Base-by-base conservation (phyloP, 2,888 invertebrate genomes). In the Calameuta idolon region DNA sequence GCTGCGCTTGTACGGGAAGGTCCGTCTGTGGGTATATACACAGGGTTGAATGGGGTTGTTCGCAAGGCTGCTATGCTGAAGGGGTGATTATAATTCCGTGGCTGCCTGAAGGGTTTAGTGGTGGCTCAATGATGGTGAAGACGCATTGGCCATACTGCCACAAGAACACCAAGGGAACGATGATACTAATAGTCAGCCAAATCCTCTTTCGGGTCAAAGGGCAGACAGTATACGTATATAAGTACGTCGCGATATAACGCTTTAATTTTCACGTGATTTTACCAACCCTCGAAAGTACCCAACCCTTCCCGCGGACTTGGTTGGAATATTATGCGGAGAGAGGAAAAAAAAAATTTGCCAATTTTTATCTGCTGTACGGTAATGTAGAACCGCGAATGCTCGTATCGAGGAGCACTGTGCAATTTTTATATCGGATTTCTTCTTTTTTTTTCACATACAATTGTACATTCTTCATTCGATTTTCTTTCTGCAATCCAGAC, bases 111-210 rank as follows among this genome's bases (percentile, higher is more conserved):
- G 55, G 55, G 55, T 55, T 55, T 55, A 23, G 55, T 55, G 55
- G 55, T 55, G 23, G 55, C 55, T 55, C 23, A 55, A 55, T 55
- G 55, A 23, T 55, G 55, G 55, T 55, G 55, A 55, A 55, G 55
- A 23, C 55, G 55, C 55, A 55, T 55, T 55, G 23, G 55, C 55
- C 55, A 55, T 23, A 55, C 55, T 55, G 55, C 23, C 55, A 23
- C 55, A 9, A 23, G 55, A 23, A 55, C 23, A 69, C 79, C 79
- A 77, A 82, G 84, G 81, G 77, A 40, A 80, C 77, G 82, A 85
- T 83, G 85, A 87, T 84, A 86, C 84, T 85, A 85, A 87, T 85
- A 84, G 84, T 81, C 83, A 82, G 74, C 78, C 80, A 83, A 83
- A 81, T 82, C 76, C 69, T 80, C 75, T 35, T n/a, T 69, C 69